Conservation (phyloP, 2,113 vertebrate genomes). For the Etia nguti region DNA sequence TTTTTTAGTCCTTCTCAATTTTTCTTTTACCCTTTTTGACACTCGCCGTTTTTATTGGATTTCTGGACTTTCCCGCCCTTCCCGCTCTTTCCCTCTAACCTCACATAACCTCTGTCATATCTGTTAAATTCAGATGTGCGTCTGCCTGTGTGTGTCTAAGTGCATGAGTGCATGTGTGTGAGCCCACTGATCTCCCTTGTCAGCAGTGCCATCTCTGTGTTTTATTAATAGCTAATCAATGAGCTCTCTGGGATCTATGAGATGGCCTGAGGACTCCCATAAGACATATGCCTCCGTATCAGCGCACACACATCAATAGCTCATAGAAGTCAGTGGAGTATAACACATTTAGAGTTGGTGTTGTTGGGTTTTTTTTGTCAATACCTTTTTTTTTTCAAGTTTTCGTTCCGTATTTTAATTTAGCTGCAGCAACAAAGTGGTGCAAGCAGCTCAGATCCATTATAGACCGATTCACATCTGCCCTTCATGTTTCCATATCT, state of each 20-base stretch:
- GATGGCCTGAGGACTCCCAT: constrained; percentile 42
- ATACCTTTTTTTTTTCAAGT: neutral
- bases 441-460: neutral
- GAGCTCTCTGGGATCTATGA: constrained; percentile 50
- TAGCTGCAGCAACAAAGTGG: neutral
- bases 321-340: neutral
- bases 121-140: neutral
- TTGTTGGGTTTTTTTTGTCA: neutral
- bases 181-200: constrained; percentile 38
- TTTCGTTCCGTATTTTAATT: neutral
- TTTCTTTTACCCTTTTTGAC: neutral
- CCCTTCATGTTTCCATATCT: neutral
- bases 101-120: neutral
- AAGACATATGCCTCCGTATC: constrained; percentile 37
- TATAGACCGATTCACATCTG: neutral
- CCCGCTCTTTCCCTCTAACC: neutral
- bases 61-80: neutral
- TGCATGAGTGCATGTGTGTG: neutral
- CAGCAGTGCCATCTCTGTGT: constrained; percentile 49
- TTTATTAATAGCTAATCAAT: constrained; percentile 70
- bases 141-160: neutral
- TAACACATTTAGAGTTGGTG: constrained; percentile 3
- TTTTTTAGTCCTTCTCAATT: neutral
- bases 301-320: constrained; percentile 25
- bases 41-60: neutral